phyloP scores from a whole-genome alignment of 23 tunicate genomes.

The Ascidia mentula region DNA sequence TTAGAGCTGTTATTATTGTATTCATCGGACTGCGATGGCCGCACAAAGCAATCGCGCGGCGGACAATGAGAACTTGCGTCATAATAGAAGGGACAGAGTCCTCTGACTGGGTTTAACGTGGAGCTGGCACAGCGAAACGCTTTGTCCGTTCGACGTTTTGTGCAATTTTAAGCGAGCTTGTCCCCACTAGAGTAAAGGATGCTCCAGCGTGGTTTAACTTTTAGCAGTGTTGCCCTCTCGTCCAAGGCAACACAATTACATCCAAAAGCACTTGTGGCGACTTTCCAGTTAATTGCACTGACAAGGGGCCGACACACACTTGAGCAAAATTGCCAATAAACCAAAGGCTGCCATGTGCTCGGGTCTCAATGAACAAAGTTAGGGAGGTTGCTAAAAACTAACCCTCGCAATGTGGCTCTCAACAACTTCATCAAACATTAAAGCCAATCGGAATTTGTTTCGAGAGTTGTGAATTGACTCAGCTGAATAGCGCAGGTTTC shows the following conservation, averaged over 20 bases:
- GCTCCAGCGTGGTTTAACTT: neutral
- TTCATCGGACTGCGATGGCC: neutral
- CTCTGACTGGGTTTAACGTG: neutral
- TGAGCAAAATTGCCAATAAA: neutral
- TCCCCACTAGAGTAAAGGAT: neutral
- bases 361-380: too few species aligned
- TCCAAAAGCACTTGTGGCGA: slow-evolving; percentile 1
- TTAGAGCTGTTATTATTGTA: neutral
- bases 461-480: too few species aligned
- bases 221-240: neutral
- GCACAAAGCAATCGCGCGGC: neutral
- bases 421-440: too few species aligned
- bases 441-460: too few species aligned
- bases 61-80: neutral
- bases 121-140: neutral
- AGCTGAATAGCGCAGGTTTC: too few species aligned
- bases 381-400: too few species aligned
- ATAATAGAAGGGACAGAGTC: neutral
- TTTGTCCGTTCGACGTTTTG: neutral
- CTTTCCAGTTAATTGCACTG: neutral
- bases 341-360: too few species aligned
- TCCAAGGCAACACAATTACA: neutral
- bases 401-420: too few species aligned
- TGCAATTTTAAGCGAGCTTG: neutral
- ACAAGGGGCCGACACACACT: neutral